Evolutionary conservation across 1,140 invertebrate species (phyloP), one percentile per base, ranked within the genome.

Genomic region (Homalodisca vitripennis): DNA sequence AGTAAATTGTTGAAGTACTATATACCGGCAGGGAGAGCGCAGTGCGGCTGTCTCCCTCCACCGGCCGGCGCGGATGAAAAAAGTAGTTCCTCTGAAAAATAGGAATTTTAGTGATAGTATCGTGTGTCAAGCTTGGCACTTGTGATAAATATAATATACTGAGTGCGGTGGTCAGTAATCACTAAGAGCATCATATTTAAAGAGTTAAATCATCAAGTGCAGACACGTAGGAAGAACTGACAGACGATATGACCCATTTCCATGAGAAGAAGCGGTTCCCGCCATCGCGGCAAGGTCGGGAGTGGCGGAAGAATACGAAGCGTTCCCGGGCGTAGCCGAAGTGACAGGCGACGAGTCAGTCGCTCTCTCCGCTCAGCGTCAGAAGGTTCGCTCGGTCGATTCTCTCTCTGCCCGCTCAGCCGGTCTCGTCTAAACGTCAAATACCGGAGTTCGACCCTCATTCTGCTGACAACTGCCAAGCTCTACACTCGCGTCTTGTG

Each of bases 241-340:
- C 26, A 60, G 55, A 60, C 55, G 55, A 60, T 60, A 26, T 60
- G 55, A 60, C 55, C 55, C 55, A 60, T 60, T 60, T 53, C 12
- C 22, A 22, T 17, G 34, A 41, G n/a, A n/a, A n/a, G n/a, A n/a
- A 41, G 6, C 17, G 6, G 22, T 53, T 60, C 55, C 55, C 55
- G 55, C 55, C 55, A 60, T 26, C 22, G 55, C 55, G 55, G 14
- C 55, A 60, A 60, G 55, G 55, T 10, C 55, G 55, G n/a, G 34
- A 10, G 34, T 41, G 34, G 55, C 55, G 55, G 55, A 60, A 26
- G 55, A 24, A 60, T 60, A 60, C 26, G 55, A 26, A 29, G 14
- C 55, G 55, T 10, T 24, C 55, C n/a, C 55, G 55, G 55, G 55
- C 27, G 55, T 26, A 27, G 55, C 48, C 55, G 55, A 22, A 60